Evolutionary conservation across 53 echinoderm and acorn worm genomes (phyloP).

Genomic region (Echinometra lucunter): DNA sequence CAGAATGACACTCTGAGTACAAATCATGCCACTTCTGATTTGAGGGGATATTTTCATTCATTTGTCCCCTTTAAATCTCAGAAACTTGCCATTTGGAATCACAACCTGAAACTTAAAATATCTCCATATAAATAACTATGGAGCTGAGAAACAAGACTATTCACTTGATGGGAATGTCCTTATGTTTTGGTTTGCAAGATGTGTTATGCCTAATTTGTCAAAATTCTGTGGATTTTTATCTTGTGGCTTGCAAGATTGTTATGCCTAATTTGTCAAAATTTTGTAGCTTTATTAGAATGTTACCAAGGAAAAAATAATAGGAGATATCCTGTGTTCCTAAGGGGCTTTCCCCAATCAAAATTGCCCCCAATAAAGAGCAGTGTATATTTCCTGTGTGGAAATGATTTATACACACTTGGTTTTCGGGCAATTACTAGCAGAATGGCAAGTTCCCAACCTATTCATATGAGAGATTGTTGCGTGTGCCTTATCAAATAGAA

Average conservation of each 20-base stretch:
- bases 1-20: too few species aligned
- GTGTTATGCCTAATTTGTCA: slow-evolving; percentile 1
- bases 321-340: slow-evolving; percentile 1
- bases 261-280: slow-evolving; percentile 17
- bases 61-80: neutral
- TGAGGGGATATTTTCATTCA: too few species aligned
- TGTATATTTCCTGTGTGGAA: slow-evolving; percentile 45
- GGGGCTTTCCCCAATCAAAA: too few species aligned
- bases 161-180: neutral
- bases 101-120: neutral
- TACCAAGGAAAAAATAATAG: slow-evolving; percentile 27
- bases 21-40: too few species aligned
- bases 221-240: neutral
- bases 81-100: neutral
- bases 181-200: neutral
- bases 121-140: neutral
- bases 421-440: slow-evolving; percentile 33
- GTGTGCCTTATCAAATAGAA: neutral
- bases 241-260: neutral
- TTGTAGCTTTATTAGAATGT: neutral
- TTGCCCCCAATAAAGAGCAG: neutral
- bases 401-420: slow-evolving; percentile 26
- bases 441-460: slow-evolving; percentile 14
- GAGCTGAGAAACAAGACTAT: neutral
- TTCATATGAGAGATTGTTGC: neutral